Percentiles rank a stretch among this genome's conserved stretches.
Conservation (phyloP, 1,140 invertebrate species). For the Leptinotarsa lineolata region DNA sequence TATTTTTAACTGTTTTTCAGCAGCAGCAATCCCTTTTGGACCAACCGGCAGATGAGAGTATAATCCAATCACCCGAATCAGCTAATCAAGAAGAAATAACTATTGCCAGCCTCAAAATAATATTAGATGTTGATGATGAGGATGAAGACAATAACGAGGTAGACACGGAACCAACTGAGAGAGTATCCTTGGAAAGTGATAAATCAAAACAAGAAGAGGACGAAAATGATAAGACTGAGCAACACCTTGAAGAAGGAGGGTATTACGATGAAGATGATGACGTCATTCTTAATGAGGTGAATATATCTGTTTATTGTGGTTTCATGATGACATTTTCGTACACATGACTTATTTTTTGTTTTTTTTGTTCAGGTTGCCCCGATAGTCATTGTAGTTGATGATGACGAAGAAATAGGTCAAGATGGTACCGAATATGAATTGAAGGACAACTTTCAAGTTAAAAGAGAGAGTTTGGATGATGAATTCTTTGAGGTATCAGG, state of each 20-base stretch:
- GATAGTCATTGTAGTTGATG: conserved; percentile 58
- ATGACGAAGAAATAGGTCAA: conserved; percentile 54
- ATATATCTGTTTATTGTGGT: background rate
- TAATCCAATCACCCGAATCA: conserved; percentile 23
- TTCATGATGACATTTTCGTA: background rate
- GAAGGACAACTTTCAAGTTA: conserved; percentile 46
- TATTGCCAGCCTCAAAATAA: conserved; percentile 47
- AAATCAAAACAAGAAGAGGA: conserved; percentile 39
- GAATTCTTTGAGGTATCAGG: conserved; percentile 56
- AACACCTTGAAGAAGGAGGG: conserved; percentile 57
- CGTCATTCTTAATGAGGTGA: conserved; percentile 61
- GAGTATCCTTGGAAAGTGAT: conserved; percentile 44
- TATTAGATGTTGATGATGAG: conserved; percentile 53
- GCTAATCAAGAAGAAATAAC: conserved; percentile 32
- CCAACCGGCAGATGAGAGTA: conserved; percentile 37
- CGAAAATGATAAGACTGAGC: conserved; percentile 46
- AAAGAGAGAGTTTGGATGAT: conserved; percentile 54
- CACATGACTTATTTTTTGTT: background rate
- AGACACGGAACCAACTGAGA: conserved; percentile 39
- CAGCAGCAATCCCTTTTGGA: conserved; percentile 47
- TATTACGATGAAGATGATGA: conserved; percentile 59
- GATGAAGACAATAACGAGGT: conserved; percentile 45
- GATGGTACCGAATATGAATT: conserved; percentile 25
- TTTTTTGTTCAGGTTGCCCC: conserved; percentile 28
- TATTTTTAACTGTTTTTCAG: conserved; percentile 12